Evolutionary conservation across 2,888 invertebrate genomes (phyloP).

Genomic region (Melitaea athalia): DNA sequence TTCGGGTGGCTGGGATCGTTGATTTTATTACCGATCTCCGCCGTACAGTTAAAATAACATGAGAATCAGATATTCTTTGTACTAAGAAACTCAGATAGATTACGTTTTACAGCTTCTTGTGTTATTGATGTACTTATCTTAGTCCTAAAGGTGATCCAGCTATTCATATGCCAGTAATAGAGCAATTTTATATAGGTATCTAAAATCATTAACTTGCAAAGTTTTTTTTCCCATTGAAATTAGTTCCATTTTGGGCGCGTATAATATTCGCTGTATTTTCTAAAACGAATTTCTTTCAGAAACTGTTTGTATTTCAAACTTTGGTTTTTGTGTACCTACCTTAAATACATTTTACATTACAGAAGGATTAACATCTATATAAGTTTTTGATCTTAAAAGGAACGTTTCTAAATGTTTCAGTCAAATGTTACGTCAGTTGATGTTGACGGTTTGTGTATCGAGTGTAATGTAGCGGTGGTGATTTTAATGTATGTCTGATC

Average conservation of each 20-base stretch:
- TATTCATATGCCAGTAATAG: not conserved
- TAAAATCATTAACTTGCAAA: not conserved
- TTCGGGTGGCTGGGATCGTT: constrained; percentile 22
- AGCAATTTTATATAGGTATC: not conserved
- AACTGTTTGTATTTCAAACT: not conserved
- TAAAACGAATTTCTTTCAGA: not conserved
- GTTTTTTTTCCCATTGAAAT: not conserved
- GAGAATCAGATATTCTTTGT: not conserved
- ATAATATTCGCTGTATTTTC: not conserved
- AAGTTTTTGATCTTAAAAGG: not conserved
- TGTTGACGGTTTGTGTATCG: not conserved
- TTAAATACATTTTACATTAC: not conserved
- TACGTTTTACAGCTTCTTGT: not conserved
- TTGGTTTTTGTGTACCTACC: not conserved
- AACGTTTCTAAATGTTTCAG: not conserved
- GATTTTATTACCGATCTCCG: constrained; percentile 27
- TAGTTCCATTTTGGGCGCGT: not conserved
- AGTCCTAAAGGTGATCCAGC: not conserved
- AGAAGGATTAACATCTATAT: not conserved
- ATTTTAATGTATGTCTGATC: constrained; percentile 5
- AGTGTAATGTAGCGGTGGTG: not conserved
- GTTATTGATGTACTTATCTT: not conserved
- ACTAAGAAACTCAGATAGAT: not conserved
- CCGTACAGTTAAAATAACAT: constrained; percentile 8
- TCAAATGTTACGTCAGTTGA: not conserved